Conservation (phyloP, 2,888 invertebrate species). For the Sycophila texana region DNA sequence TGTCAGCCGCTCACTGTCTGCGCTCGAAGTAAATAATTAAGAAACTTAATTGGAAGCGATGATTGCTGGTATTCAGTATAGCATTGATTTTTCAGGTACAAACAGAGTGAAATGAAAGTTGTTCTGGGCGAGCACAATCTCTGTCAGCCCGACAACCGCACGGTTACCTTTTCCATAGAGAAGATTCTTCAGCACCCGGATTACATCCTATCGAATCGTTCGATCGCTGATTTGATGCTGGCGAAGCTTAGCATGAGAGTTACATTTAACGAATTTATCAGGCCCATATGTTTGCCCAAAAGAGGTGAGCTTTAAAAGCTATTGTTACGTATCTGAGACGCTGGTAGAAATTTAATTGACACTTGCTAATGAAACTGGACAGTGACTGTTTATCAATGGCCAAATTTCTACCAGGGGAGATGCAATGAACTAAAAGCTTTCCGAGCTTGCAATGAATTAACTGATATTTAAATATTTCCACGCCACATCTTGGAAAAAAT, state of each 20-base stretch:
- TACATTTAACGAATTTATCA: slow-evolving; percentile 60
- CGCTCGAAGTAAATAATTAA: slow-evolving; percentile 74
- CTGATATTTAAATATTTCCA: no score
- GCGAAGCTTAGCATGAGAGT: slow-evolving; percentile 60
- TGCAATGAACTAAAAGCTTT: no score
- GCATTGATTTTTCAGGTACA: slow-evolving; percentile 63
- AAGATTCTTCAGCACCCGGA: slow-evolving; percentile 33
- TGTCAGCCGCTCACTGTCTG: slow-evolving; percentile 79
- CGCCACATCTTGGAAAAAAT: no score
- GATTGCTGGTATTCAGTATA: neutral
- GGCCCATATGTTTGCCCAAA: slow-evolving; percentile 63
- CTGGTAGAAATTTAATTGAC: no score
- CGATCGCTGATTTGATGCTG: slow-evolving; percentile 61
- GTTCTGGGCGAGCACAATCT: slow-evolving; percentile 59
- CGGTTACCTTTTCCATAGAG: slow-evolving; percentile 12
- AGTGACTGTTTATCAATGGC: no score
- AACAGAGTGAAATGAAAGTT: slow-evolving; percentile 60
- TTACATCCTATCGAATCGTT: slow-evolving; percentile 53
- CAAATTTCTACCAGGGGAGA: no score
- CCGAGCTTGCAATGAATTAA: no score
- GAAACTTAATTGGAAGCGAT: neutral
- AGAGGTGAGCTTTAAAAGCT: slow-evolving; percentile 1
- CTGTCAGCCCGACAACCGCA: slow-evolving; percentile 43
- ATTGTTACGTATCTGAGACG: neutral
- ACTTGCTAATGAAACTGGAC: no score